Conservation (phyloP, 2,797 vertebrate species). For the Vipera ursinii region DNA sequence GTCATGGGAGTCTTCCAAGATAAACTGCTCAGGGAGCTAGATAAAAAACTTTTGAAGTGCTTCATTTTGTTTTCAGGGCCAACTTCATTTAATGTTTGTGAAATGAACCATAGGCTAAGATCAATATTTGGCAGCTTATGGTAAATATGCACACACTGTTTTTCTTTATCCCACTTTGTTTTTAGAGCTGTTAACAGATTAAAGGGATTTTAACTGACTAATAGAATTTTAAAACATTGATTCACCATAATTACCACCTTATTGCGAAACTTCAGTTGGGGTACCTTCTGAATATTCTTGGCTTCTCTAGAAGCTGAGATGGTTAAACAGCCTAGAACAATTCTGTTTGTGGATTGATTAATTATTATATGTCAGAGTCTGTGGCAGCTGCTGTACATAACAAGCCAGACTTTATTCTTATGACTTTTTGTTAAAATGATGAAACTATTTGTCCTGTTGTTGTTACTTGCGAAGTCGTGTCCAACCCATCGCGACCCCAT, state of each 20-base stretch:
- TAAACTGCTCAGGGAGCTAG: background rate
- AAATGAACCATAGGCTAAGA: background rate
- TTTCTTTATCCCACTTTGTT: background rate
- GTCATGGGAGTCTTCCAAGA: background rate
- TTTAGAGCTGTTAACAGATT: background rate
- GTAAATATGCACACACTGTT: background rate
- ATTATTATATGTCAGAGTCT: background rate
- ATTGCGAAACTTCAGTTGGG: background rate
- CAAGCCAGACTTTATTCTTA: background rate
- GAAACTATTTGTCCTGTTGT: background rate
- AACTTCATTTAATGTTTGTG: background rate
- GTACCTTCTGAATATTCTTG: background rate
- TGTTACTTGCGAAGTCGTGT: no score
- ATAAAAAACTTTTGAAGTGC: background rate
- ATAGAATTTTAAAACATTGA: constrained; percentile 6
- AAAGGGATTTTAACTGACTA: background rate
- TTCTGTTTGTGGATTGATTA: background rate
- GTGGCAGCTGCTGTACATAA: background rate
- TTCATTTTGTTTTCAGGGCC: background rate
- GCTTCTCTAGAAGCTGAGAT: background rate
- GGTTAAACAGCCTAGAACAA: background rate
- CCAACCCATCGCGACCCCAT: no score
- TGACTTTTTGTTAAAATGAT: background rate
- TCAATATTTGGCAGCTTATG: background rate
- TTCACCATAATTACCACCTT: background rate